These are phyloP conservation scores for Nephrotoma guestfalica DNA, from an alignment of 2,888 invertebrate species.

Conservation along the genomic window DNA sequence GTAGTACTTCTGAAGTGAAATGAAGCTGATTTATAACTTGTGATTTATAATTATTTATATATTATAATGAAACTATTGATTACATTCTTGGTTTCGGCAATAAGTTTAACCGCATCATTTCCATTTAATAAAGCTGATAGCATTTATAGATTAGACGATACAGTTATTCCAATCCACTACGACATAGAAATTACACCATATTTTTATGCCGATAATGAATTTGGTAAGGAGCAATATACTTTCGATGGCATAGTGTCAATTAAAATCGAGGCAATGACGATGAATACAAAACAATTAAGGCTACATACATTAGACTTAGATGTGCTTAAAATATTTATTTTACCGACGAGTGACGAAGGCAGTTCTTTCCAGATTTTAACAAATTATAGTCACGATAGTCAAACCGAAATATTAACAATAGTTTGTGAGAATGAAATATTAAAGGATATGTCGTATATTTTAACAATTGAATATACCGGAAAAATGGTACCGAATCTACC, in stretches of 20 bases:
- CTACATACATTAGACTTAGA: background rate
- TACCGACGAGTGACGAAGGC: background rate
- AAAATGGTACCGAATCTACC: conserved; percentile 36
- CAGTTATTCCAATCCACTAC: conserved; percentile 36
- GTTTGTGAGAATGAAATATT: conserved; percentile 21
- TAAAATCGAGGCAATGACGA: background rate
- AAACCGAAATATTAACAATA: background rate
- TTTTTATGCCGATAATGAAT: conserved; percentile 19
- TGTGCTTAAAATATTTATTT: background rate
- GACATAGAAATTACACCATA: conserved; percentile 37
- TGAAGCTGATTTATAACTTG: background rate
- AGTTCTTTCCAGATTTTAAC: background rate
- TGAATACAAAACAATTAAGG: background rate
- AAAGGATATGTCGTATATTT: conserved; percentile 27
- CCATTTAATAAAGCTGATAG: background rate
- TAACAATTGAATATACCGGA: conserved; percentile 35
- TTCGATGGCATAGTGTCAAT: conserved; percentile 25
- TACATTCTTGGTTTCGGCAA: background rate
- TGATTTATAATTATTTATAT: too few species aligned
- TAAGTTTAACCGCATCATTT: background rate
- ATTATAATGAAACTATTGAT: too few species aligned
- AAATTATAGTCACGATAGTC: background rate
- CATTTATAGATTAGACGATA: background rate
- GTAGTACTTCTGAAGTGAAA: background rate
- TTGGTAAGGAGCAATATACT: conserved; percentile 19